Percentiles rank a stretch among this genome's conserved stretches.
phyloP scores from a whole-genome alignment of 2,797 vertebrate genomes.

The Sebastiscus albofasciatus region DNA sequence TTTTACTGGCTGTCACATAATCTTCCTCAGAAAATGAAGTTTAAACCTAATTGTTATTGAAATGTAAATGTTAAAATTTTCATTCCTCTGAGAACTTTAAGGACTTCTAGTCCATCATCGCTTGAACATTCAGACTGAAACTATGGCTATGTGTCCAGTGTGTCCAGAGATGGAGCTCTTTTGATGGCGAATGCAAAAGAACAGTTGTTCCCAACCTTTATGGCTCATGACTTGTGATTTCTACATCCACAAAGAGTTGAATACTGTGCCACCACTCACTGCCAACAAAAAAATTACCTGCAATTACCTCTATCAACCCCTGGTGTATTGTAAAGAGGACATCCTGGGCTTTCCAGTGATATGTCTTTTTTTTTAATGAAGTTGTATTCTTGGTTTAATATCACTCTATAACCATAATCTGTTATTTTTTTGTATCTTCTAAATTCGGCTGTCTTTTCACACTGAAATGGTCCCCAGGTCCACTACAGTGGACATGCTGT shows the following conservation, averaged over 20 bases:
- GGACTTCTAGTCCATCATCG: background rate
- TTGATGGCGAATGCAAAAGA: background rate
- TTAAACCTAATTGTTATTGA: no score
- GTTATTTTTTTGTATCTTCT: no score
- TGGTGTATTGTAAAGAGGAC: no score
- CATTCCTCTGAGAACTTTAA: background rate
- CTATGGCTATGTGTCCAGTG: background rate
- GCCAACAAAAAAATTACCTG: background rate
- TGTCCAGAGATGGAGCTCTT: background rate
- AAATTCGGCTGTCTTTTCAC: no score
- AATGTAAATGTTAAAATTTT: no score
- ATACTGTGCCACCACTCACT: no score
- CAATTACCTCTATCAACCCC: background rate
- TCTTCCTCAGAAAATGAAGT: background rate
- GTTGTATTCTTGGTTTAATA: no score
- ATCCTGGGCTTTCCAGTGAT: no score
- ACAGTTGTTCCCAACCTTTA: background rate
- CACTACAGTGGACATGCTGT: no score
- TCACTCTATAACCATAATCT: no score
- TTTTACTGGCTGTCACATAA: background rate
- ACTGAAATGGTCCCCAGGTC: no score
- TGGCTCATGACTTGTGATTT: background rate
- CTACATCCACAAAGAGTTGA: background rate
- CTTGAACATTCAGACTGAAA: background rate
- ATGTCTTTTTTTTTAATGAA: no score